These are phyloP conservation scores for Saccopteryx bilineata DNA, from an alignment of 2,113 vertebrate genomes.

Conservation along the genomic window DNA sequence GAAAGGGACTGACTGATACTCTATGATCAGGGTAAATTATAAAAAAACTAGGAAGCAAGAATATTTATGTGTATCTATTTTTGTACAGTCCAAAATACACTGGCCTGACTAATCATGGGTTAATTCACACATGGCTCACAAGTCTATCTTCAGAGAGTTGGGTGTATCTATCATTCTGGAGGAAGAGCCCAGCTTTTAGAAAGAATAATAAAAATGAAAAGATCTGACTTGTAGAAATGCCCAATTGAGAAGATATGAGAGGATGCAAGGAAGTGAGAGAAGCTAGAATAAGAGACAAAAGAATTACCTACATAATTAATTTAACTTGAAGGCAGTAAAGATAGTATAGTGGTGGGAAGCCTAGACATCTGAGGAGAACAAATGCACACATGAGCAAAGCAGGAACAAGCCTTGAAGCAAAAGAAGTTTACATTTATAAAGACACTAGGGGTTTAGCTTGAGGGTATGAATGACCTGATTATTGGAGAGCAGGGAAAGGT, in stretches of 20 bases:
- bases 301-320: conserved; percentile 10
- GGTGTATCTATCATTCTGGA: not conserved
- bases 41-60: not conserved
- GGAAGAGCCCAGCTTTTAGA: not conserved
- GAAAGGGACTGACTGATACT: not conserved
- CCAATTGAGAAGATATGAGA: not conserved
- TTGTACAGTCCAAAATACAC: not conserved
- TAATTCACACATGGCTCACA: not conserved
- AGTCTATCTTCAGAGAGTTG: not conserved
- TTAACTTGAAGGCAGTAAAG: not conserved
- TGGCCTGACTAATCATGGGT: not conserved
- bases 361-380: not conserved
- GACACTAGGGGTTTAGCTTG: not conserved
- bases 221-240: not conserved
- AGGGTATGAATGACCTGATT: conserved; percentile 43
- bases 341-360: not conserved
- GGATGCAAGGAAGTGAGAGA: not conserved
- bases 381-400: conserved; percentile 15
- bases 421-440: conserved; percentile 31
- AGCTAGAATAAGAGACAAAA: not conserved
- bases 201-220: not conserved
- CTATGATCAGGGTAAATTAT: not conserved
- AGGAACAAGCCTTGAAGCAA: not conserved
- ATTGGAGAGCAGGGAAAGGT: not conserved
- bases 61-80: not conserved